Evolutionary conservation across 37 sponge, comb jelly and placozoan genomes (phyloP), one percentile per base, ranked within the genome.

Genomic region (Crambe crambe): DNA sequence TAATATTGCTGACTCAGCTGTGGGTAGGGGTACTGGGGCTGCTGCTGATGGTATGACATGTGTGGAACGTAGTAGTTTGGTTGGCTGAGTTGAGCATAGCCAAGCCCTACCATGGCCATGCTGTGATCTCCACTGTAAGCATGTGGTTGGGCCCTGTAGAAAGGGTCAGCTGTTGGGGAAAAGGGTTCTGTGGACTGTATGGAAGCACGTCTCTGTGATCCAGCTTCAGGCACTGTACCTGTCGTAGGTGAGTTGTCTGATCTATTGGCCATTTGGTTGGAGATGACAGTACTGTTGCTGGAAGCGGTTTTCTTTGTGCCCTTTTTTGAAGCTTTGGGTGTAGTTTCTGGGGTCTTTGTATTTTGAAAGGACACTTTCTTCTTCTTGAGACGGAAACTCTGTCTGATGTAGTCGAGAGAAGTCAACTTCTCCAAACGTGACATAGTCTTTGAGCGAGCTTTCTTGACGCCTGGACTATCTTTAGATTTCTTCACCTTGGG

Each of bases 381-480:
- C 58, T 56, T 68, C 51, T 80, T 81, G 37, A 58, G 69, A 43
- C 87, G 54, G 51, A 87, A 34, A 27, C 87, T 87, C 12, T 75
- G 66, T 68, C 87, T 35, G 42, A 86, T 79, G 80, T 86, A 86
- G 34, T 79, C 75, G 2, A 87, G 38, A 17, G 87, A 87, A 12
- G 87, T 87, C 36, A 87, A 72, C 68, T 81, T 87, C 75, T 81
- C 87, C 20, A 87, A 54, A 17, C 54, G 40, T 6, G 82, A 81
- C 60, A 81, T 61, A 12, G 42, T 2, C 37, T 54, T 58, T 66
- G 68, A 63, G 22, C 63, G 62, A 58, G 31, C 27, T 26, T 77
- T 77, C 60, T 75, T 75, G 27, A 8, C 31, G 1, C 9, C 47
- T 51, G 51, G 30, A 25, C 51, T 72, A 30, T 65, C 66, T 30